Conservation (phyloP, 2,113 vertebrate genomes). For the Daphoenositta chrysoptera region DNA sequence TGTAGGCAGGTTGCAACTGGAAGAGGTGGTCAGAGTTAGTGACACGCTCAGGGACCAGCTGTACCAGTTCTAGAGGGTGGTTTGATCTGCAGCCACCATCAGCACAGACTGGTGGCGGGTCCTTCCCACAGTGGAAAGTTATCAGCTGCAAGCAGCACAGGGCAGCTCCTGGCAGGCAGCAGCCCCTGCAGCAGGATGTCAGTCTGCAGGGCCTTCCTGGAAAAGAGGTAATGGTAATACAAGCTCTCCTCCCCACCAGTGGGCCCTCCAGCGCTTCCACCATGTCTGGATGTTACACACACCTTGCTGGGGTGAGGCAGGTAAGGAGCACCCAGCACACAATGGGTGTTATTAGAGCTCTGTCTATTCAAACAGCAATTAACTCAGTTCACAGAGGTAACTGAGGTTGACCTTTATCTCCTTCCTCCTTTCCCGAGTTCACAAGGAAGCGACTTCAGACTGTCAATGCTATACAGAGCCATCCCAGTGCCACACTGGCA, state of each 20-base stretch:
- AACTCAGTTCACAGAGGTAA: background rate
- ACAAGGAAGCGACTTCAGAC: background rate
- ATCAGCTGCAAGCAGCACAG: background rate
- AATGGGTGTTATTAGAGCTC: background rate
- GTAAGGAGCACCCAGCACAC: background rate
- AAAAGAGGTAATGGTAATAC: background rate
- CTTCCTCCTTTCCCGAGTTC: background rate
- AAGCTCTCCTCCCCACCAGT: background rate
- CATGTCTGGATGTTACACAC: background rate
- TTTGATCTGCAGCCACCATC: background rate
- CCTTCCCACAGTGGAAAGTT: background rate
- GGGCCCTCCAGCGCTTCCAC: background rate
- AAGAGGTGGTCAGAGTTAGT: constrained; percentile 36
- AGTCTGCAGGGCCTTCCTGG: background rate
- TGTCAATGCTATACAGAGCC: fast-evolving
- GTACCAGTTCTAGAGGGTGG: background rate
- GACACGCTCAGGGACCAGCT: background rate
- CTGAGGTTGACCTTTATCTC: background rate
- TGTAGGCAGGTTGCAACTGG: constrained; percentile 67
- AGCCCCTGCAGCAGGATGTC: background rate
- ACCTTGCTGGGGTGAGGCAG: background rate
- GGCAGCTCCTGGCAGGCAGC: background rate
- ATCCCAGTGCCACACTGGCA: background rate
- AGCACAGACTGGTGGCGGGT: background rate
- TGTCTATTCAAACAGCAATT: background rate